phyloP scores from a whole-genome alignment of 2,888 invertebrate genomes.

The Epirrhoe tristata region DNA sequence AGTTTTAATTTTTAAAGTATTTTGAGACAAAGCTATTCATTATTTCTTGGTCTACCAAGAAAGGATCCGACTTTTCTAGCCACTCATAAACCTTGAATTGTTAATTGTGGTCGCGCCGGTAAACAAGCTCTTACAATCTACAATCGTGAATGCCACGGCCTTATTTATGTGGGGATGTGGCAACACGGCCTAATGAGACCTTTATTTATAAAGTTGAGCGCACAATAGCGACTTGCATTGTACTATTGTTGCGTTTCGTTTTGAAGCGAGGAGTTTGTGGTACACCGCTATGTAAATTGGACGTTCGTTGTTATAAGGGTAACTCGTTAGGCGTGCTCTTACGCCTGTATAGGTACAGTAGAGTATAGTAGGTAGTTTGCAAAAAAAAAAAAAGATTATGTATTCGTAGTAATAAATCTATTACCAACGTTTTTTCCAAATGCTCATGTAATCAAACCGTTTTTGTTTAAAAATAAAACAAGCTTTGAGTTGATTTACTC shows the following conservation, averaged over 20 bases:
- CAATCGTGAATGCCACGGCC: constrained; percentile 34
- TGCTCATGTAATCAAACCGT: background rate
- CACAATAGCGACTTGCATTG: constrained; percentile 80
- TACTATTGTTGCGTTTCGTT: constrained; percentile 81
- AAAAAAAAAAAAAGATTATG: no score
- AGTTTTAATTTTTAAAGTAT: no score
- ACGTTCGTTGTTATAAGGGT: constrained; percentile 67
- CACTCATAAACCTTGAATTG: background rate
- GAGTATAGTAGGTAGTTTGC: background rate
- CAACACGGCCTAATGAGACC: constrained; percentile 77
- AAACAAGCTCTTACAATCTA: constrained; percentile 23
- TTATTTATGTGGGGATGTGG: constrained; percentile 75
- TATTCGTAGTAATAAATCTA: no score
- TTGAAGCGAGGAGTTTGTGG: constrained; percentile 73
- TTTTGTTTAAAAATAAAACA: background rate
- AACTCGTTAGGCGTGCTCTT: constrained; percentile 68
- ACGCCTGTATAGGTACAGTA: constrained; percentile 49
- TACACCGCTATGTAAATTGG: constrained; percentile 79
- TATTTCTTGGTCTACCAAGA: background rate
- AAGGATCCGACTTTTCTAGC: background rate
- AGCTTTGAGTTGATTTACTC: background rate
- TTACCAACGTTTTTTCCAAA: background rate
- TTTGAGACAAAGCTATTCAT: no score
- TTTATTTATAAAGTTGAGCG: constrained; percentile 79
- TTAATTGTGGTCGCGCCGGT: constrained; percentile 1